phyloP scores from a whole-genome alignment of 2,888 invertebrate genomes.

The Noctua comes region DNA sequence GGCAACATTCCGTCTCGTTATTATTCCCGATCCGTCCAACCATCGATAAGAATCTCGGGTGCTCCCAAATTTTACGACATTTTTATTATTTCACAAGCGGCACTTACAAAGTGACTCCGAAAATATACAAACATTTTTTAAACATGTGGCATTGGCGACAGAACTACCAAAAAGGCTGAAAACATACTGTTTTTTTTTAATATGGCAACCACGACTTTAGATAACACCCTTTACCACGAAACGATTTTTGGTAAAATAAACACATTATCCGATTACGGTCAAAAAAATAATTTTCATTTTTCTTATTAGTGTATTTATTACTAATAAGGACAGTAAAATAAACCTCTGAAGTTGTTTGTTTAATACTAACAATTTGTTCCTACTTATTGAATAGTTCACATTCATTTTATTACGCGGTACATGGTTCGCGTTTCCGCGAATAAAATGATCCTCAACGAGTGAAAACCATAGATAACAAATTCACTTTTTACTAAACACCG shows the following conservation, averaged over 20 bases:
- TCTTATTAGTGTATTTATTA: neutral
- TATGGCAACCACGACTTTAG: conserved; percentile 58
- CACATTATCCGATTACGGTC: conserved; percentile 24
- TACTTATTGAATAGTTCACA: neutral
- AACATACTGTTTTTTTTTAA: conserved; percentile 48
- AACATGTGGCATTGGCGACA: conserved; percentile 65
- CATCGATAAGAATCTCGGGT: conserved; percentile 66
- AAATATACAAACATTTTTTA: conserved; percentile 68
- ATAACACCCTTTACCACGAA: conserved; percentile 63
- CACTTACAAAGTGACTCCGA: conserved; percentile 68
- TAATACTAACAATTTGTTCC: neutral
- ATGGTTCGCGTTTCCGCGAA: conserved; percentile 6
- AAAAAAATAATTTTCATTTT: conserved; percentile 24
- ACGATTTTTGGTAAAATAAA: conserved; percentile 61
- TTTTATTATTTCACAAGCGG: conserved; percentile 70
- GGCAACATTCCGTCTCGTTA: conserved; percentile 63
- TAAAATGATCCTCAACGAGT: conserved; percentile 8
- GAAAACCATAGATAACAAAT: conserved; percentile 37
- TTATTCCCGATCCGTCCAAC: conserved; percentile 65
- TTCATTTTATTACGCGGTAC: neutral
- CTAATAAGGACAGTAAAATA: neutral
- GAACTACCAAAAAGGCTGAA: conserved; percentile 56
- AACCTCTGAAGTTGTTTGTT: neutral
- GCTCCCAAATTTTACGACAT: conserved; percentile 69
- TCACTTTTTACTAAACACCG: neutral